Percentiles rank a stretch among this genome's conserved stretches.
These are phyloP conservation scores for Canis aureus DNA, from an alignment of 2,113 vertebrate species.

Conservation along the genomic window DNA sequence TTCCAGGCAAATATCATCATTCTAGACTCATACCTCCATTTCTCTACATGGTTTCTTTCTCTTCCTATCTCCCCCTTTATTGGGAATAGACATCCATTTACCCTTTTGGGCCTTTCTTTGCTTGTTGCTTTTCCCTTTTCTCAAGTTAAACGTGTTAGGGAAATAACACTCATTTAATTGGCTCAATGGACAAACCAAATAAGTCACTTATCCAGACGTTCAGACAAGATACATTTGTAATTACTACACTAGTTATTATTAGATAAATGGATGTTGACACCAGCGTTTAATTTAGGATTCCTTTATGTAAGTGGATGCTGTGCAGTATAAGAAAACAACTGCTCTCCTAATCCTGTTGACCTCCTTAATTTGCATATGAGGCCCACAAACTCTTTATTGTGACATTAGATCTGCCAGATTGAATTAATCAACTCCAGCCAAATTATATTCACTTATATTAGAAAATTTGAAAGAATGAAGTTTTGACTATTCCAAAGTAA, in stretches of 20 bases:
- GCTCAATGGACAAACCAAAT: not conserved
- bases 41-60: not conserved
- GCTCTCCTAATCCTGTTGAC: not conserved
- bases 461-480: constrained; percentile 17
- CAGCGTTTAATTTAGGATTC: constrained; percentile 20
- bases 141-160: constrained; percentile 11
- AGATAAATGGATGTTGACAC: not conserved
- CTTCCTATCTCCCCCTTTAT: not conserved
- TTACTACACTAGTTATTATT: constrained; percentile 40
- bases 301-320: constrained; percentile 42
- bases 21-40: not conserved
- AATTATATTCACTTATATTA: constrained; percentile 6
- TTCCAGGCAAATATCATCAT: constrained; percentile 16
- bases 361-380: constrained; percentile 43
- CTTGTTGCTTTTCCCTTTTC: not conserved
- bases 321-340: constrained; percentile 55
- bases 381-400: constrained; percentile 22
- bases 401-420: constrained; percentile 8
- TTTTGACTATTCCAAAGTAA: constrained; percentile 22
- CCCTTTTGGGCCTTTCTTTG: constrained; percentile 1
- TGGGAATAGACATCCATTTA: not conserved
- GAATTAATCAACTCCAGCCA: constrained; percentile 13
- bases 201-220: constrained; percentile 1
- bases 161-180: constrained; percentile 40
- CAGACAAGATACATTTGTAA: constrained; percentile 32